These are phyloP conservation scores for Lottia gigantea DNA, from an alignment of 2,888 invertebrate species.

Conservation along the genomic window DNA sequence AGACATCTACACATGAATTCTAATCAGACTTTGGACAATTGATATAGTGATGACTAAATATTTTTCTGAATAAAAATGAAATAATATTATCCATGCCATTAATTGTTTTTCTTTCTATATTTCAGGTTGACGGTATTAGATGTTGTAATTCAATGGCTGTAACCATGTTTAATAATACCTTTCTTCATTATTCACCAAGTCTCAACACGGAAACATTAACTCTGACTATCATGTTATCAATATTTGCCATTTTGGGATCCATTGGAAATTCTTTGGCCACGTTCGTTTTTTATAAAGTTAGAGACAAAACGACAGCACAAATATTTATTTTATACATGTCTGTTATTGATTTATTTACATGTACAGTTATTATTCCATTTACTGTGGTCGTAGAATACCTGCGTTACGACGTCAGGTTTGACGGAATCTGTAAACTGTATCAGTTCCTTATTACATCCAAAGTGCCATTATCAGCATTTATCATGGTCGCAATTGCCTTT, in stretches of 20 bases:
- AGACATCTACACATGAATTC: too few relatives aligned
- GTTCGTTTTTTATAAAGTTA: constrained; percentile 51
- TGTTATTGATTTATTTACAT: constrained; percentile 41
- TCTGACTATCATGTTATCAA: constrained; percentile 39
- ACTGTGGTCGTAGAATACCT: constrained; percentile 41
- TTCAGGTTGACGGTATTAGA: too few relatives aligned
- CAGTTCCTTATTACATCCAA: constrained; percentile 58
- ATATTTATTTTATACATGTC: constrained; percentile 50
- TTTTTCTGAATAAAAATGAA: too few relatives aligned
- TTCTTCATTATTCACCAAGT: too few relatives aligned
- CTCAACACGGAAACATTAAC: constrained; percentile 34
- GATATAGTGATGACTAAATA: too few relatives aligned
- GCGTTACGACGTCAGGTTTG: constrained; percentile 40
- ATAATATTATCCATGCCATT: too few relatives aligned
- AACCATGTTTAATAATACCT: too few relatives aligned
- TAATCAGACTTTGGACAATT: too few relatives aligned
- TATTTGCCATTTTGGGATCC: constrained; percentile 46
- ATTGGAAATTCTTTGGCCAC: constrained; percentile 55
- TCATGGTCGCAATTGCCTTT: constrained; percentile 62
- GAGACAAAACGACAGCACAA: constrained; percentile 52
- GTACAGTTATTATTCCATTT: constrained; percentile 42
- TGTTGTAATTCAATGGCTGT: too few relatives aligned
- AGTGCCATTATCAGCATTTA: constrained; percentile 59
- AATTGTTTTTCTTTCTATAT: too few relatives aligned
- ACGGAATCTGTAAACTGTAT: constrained; percentile 56